Evolutionary conservation across 2,113 vertebrate species (phyloP).

Genomic region (Cyrtonyx montezumae): DNA sequence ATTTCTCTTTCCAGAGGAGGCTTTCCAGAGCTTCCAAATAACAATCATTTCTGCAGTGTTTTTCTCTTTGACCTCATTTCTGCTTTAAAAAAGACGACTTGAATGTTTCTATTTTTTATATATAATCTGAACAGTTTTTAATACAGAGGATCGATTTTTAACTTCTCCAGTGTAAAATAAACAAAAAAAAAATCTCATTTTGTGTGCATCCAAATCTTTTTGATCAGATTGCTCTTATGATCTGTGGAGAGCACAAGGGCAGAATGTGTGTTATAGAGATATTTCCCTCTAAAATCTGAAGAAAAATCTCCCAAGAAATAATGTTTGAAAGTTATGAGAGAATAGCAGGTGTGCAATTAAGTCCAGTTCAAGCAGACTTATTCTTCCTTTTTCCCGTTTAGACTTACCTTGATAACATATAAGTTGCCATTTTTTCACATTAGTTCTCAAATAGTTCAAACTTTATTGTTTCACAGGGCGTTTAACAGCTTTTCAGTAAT

Average conservation of each 20-base stretch:
- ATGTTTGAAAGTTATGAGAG: too few species aligned
- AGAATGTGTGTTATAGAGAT: not conserved
- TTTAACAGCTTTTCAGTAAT: slow-evolving; percentile 39
- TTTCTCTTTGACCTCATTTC: not conserved
- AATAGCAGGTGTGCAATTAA: not conserved
- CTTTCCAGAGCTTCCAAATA: not conserved
- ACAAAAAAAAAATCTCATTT: not conserved
- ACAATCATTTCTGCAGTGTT: not conserved
- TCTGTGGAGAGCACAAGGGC: not conserved
- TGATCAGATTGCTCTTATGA: not conserved
- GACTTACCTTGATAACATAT: not conserved
- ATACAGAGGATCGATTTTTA: not conserved
- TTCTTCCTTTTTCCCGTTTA: not conserved
- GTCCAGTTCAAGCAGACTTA: slow-evolving; percentile 15
- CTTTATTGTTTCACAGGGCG: not conserved
- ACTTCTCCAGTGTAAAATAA: not conserved
- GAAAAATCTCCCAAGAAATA: not conserved
- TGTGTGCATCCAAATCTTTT: not conserved
- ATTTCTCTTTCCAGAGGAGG: not conserved
- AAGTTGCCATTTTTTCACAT: slow-evolving; percentile 15
- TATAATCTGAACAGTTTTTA: not conserved
- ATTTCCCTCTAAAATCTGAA: not conserved
- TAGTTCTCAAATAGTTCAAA: slow-evolving; percentile 26
- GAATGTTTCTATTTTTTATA: not conserved
- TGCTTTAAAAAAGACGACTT: not conserved